phyloP scores from a whole-genome alignment of 2,797 vertebrate genomes.

The Sus cebifrons region DNA sequence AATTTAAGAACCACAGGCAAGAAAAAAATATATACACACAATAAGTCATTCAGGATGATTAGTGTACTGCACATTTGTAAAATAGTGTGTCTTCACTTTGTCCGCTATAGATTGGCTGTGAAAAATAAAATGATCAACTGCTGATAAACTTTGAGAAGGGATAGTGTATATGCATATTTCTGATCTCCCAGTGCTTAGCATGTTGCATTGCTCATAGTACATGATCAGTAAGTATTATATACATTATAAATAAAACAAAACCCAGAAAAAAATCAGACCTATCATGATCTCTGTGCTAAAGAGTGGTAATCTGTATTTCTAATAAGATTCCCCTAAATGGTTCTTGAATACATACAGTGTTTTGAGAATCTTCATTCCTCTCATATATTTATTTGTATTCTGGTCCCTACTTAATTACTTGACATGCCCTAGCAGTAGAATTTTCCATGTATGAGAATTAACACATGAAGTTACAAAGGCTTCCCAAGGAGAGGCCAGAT shows the following conservation, averaged over 20 bases:
- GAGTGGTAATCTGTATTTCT: background rate
- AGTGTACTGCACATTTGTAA: background rate
- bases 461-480: background rate
- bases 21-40: background rate
- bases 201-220: background rate
- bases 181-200: background rate
- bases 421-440: background rate
- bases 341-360: background rate
- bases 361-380: constrained; percentile 21
- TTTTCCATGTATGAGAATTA: constrained; percentile 21
- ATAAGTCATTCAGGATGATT: background rate
- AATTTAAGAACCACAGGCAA: background rate
- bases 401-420: background rate
- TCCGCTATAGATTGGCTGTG: background rate
- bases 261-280: background rate
- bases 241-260: background rate
- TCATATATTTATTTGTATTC: constrained; percentile 22
- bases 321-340: background rate
- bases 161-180: background rate
- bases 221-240: background rate
- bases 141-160: background rate
- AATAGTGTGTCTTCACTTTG: background rate
- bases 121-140: constrained; percentile 4
- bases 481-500: background rate
- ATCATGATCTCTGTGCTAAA: background rate